phyloP scores from a whole-genome alignment of 1,140 invertebrate genomes.

The Anastrepha obliqua region DNA sequence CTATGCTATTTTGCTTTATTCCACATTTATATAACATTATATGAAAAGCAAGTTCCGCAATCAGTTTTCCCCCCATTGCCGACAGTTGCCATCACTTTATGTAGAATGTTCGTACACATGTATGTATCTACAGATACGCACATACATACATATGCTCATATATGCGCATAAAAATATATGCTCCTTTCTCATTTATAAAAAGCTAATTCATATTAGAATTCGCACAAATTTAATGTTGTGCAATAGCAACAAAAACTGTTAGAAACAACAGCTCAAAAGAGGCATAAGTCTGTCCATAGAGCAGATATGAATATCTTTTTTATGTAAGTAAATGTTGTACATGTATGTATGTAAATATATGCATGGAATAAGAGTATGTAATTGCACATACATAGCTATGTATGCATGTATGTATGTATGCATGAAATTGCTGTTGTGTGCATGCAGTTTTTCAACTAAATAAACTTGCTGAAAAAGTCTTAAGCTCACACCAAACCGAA shows the following conservation, averaged over 20 bases:
- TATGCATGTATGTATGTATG: constrained; percentile 25
- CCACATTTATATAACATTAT: no score
- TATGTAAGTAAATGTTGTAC: not conserved
- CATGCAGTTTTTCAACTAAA: constrained; percentile 40
- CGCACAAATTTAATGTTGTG: constrained; percentile 49
- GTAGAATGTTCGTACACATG: no score
- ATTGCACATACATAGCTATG: no score
- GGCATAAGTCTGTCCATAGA: not conserved
- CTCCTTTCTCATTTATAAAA: constrained; percentile 27
- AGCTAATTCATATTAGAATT: constrained; percentile 38
- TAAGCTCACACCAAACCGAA: constrained; percentile 41
- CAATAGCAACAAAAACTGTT: constrained; percentile 33
- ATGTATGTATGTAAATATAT: not conserved
- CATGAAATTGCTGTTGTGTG: not conserved
- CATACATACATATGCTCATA: not conserved
- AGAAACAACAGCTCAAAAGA: constrained; percentile 16
- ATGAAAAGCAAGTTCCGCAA: no score
- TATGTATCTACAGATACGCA: not conserved
- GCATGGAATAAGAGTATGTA: constrained; percentile 7
- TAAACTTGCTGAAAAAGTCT: constrained; percentile 42
- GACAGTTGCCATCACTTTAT: no score
- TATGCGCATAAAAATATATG: not conserved
- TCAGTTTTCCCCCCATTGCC: no score
- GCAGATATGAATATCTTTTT: constrained; percentile 38
- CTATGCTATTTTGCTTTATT: no score